These are phyloP conservation scores for Wasmannia auropunctata DNA, from an alignment of 1,140 invertebrate species.

Conservation along the genomic window DNA sequence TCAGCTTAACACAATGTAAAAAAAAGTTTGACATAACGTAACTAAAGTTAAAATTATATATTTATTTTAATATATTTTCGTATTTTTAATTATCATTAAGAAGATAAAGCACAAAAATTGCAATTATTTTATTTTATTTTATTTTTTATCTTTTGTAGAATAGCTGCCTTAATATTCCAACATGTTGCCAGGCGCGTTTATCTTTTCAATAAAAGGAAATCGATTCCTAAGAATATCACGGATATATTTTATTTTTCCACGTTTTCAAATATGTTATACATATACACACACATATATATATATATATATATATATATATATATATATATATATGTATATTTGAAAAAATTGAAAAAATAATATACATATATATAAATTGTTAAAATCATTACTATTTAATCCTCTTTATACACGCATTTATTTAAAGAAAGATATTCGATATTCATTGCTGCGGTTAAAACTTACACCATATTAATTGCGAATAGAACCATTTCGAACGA, in stretches of 20 bases:
- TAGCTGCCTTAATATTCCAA: background rate
- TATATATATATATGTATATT: background rate
- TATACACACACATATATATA: background rate
- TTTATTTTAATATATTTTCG: background rate
- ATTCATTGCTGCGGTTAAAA: background rate
- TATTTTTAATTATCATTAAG: background rate
- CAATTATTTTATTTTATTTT: background rate
- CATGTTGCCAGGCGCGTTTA: background rate
- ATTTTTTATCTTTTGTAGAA: background rate
- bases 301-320: background rate
- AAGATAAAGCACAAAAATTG: background rate
- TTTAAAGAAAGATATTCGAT: slow-evolving; percentile 17
- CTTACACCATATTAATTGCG: background rate
- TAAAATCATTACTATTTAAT: slow-evolving; percentile 19
- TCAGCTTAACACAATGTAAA: no score
- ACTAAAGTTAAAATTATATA: background rate
- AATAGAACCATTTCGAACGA: background rate
- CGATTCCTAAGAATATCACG: background rate
- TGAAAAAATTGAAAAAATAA: no score
- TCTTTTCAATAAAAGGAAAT: slow-evolving; percentile 30
- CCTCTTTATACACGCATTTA: background rate
- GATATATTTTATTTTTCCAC: background rate
- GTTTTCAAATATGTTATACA: background rate
- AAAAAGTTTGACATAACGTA: background rate
- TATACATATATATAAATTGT: background rate